phyloP scores from a whole-genome alignment of 2,888 invertebrate species.

The Oxytorus armatus region DNA sequence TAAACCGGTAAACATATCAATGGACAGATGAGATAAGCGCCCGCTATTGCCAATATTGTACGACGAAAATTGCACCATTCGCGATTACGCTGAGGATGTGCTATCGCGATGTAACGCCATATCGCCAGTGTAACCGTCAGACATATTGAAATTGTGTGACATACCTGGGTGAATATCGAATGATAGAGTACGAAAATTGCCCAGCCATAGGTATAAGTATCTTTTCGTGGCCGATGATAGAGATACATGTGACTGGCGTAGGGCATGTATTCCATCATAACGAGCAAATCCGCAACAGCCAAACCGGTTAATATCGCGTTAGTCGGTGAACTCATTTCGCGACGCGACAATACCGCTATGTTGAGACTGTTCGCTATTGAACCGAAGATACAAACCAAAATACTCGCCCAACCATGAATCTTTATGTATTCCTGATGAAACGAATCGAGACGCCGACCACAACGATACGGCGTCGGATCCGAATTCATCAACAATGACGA shows the following conservation, averaged over 20 bases:
- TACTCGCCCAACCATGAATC: slow-evolving; percentile 93
- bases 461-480: slow-evolving; percentile 82
- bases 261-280: slow-evolving; percentile 97
- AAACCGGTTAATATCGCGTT: slow-evolving; percentile 96
- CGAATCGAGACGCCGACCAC: slow-evolving; percentile 86
- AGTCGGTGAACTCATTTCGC: slow-evolving; percentile 96
- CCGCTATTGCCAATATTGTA: slow-evolving; percentile 87
- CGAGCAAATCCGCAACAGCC: slow-evolving; percentile 96
- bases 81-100: slow-evolving; percentile 92
- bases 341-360: slow-evolving; percentile 94
- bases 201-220: slow-evolving; percentile 90
- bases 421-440: slow-evolving; percentile 89
- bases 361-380: slow-evolving; percentile 96
- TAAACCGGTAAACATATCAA: slow-evolving; percentile 94
- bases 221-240: slow-evolving; percentile 85
- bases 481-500: slow-evolving; percentile 36
- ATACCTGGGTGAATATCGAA: slow-evolving; percentile 94
- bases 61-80: slow-evolving; percentile 93
- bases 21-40: slow-evolving; percentile 93
- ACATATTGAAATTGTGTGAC: slow-evolving; percentile 96
- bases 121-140: slow-evolving; percentile 96
- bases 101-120: slow-evolving; percentile 95
- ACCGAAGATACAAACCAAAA: slow-evolving; percentile 95
- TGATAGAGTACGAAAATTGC: slow-evolving; percentile 95
- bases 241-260: slow-evolving; percentile 93